Evolutionary conservation across 2,888 invertebrate species (phyloP).

Genomic region (Zonitis immaculata): DNA sequence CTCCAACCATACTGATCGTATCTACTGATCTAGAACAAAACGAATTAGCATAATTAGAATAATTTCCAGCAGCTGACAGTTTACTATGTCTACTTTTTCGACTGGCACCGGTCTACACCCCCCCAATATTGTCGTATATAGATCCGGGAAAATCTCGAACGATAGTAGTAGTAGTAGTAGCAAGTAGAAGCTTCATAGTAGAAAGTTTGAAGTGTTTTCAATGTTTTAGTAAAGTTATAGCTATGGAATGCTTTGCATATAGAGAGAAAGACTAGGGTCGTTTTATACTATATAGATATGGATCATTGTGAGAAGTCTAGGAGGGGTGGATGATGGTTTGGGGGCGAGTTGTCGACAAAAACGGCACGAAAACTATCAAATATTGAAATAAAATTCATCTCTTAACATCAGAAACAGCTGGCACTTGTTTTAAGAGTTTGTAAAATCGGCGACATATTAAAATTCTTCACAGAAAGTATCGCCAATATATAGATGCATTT

Average conservation of each 20-base stretch:
- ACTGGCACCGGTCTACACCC: neutral
- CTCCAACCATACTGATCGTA: neutral
- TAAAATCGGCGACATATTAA: constrained; percentile 50
- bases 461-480: constrained; percentile 42
- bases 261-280: constrained; percentile 37
- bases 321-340: constrained; percentile 8
- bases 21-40: constrained; percentile 46
- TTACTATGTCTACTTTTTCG: constrained; percentile 53
- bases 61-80: constrained; percentile 60
- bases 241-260: constrained; percentile 49
- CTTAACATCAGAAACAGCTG: constrained; percentile 50
- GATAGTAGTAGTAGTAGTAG: constrained; percentile 6
- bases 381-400: constrained; percentile 54
- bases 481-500: constrained; percentile 34
- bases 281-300: constrained; percentile 16
- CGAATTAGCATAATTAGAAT: constrained; percentile 62
- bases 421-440: constrained; percentile 51
- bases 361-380: constrained; percentile 50
- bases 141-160: constrained; percentile 22
- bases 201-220: constrained; percentile 49
- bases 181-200: constrained; percentile 24
- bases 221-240: constrained; percentile 49
- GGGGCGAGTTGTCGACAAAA: constrained; percentile 35
- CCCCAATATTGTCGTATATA: constrained; percentile 23
- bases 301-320: constrained; percentile 29